Evolutionary conservation across 2,113 vertebrate species (phyloP).

Genomic region (Cyanoderma ruficeps): DNA sequence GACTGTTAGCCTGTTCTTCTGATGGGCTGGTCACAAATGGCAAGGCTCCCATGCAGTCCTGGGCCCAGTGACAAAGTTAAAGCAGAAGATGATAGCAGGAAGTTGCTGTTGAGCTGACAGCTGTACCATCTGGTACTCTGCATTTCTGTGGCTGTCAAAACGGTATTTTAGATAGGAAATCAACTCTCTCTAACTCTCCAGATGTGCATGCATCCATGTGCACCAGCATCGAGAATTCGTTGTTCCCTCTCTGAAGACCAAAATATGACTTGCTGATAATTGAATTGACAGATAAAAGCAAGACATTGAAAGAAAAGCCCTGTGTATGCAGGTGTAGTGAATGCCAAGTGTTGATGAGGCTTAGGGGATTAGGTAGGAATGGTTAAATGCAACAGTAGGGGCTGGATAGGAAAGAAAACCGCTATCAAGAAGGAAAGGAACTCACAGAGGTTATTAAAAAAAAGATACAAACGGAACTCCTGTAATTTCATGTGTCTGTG

Average conservation of each 20-base stretch:
- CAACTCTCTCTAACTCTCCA: not conserved
- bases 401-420: not conserved
- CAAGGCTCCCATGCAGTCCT: not conserved
- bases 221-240: not conserved
- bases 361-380: not conserved
- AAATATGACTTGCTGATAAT: not conserved
- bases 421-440: not conserved
- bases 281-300: not conserved
- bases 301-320: not conserved
- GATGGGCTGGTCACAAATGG: not conserved
- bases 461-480: not conserved
- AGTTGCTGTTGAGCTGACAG: not conserved
- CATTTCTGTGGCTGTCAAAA: not conserved
- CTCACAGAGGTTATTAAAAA: accelerated
- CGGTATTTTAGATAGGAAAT: not conserved
- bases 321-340: not conserved
- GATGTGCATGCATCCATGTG: not conserved
- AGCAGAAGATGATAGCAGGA: not conserved
- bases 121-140: not conserved
- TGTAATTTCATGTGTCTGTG: not conserved
- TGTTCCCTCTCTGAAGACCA: not conserved
- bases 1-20: not conserved
- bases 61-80: not conserved
- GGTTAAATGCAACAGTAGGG: not conserved
- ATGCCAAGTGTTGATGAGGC: not conserved